Evolutionary conservation across 2,113 vertebrate species (phyloP).

Genomic region (Heliornis fulica): DNA sequence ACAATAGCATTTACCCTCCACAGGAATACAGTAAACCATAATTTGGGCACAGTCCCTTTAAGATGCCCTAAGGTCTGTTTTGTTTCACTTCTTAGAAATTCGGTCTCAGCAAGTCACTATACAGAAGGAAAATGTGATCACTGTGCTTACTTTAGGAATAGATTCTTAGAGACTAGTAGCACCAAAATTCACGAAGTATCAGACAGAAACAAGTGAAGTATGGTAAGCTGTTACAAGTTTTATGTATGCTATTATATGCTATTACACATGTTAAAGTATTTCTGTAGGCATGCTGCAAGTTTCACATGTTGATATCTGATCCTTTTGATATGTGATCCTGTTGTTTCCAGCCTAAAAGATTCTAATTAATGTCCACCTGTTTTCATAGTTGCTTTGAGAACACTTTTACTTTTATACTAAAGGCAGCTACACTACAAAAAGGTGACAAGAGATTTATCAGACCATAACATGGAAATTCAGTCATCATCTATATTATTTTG

Average conservation of each 20-base stretch:
- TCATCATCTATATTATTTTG: background rate
- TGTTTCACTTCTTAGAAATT: background rate
- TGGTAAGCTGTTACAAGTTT: background rate
- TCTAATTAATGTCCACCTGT: constrained; percentile 45
- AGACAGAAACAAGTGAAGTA: background rate
- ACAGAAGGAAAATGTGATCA: background rate
- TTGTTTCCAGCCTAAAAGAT: constrained; percentile 27
- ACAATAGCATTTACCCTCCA: background rate
- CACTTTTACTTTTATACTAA: background rate
- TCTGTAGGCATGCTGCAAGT: constrained; percentile 12
- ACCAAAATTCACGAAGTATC: background rate
- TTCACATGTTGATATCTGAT: constrained; percentile 57
- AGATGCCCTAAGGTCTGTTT: background rate
- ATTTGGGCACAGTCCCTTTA: background rate
- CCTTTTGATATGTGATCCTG: constrained; percentile 45
- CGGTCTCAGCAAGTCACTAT: background rate
- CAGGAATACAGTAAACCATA: background rate
- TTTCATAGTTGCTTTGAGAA: constrained; percentile 57
- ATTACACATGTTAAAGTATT: background rate
- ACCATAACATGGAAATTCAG: background rate
- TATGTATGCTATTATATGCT: background rate
- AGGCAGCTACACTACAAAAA: background rate
- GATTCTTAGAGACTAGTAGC: background rate
- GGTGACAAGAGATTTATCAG: background rate
- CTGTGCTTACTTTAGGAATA: background rate